Base-by-base conservation (phyloP, 64 coral and sea anemone species). In the Porites australiensis region DNA sequence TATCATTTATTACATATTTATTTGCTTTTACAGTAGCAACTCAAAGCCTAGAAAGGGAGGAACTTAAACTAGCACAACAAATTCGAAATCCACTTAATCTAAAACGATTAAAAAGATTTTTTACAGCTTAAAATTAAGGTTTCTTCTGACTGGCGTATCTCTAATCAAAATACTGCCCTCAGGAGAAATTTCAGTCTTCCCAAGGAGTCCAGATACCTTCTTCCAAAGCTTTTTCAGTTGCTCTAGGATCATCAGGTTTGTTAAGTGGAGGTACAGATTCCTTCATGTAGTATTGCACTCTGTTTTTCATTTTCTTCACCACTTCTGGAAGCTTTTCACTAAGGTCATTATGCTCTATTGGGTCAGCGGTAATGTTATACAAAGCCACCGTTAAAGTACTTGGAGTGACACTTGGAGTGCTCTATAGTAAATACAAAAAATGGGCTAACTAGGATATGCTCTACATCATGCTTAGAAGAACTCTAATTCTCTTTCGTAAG, bases 231-330 rank as follows among this genome's bases (percentile, higher is more conserved):
- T 74, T 74, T 48, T 16, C 1, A 74, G 18, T 4, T 50, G 72
- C 72, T 45, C 23, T 74, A 46, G 72, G 72, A 74, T 74, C 72
- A 74, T 1, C 4, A 15, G 72, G 72, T 13, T 2, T 16, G 37
- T 47, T 15, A 3, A 74, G 72, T 2, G 45, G 16, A 4, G 72
- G 72, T 16, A 74, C 72, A 48, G 14, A 43, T 16, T 44, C 72
- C 45, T 74, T 74, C 45, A 74, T 19, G 72, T 74, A 74, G 72
- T 74, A 74, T 13, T 74, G 43, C 72, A 48, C 72, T 16, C 72
- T 45, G 1, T 46, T 14, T 16, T 74, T 43, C 44, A 74, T 14
- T 48, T 13, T 44, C 72, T 46, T 74, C 6, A 74, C 72, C 43
- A 74, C 72, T 4, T 48, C 72, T 74, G 72, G 72, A 47, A 74